phyloP scores from a whole-genome alignment of 2,888 invertebrate species.

The Agrotis ipsilon region DNA sequence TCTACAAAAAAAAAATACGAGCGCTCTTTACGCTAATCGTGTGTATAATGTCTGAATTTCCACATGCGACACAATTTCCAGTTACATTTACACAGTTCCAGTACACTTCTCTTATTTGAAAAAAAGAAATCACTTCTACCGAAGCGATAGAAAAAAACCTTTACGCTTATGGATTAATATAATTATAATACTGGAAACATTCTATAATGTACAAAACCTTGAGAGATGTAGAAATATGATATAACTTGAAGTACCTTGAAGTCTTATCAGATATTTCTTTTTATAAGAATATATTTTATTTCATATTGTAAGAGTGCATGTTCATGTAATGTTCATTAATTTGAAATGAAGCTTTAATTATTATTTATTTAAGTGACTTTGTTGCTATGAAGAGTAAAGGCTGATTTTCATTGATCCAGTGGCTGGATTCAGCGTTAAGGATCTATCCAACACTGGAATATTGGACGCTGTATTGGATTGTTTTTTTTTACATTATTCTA shows the following conservation, averaged over 20 bases:
- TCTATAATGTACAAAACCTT: slow-evolving; percentile 21
- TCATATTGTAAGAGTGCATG: slow-evolving; percentile 14
- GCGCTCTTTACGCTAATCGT: too few relatives aligned
- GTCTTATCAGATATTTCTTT: slow-evolving; percentile 8
- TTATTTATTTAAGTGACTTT: background rate
- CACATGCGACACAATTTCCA: too few relatives aligned
- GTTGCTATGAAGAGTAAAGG: background rate
- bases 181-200: background rate
- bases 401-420: too few relatives aligned
- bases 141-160: background rate
- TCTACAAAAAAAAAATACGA: background rate
- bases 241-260: slow-evolving; percentile 26
- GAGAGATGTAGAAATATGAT: slow-evolving; percentile 34
- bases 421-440: too few relatives aligned
- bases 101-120: too few relatives aligned
- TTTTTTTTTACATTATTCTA: too few relatives aligned
- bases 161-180: too few relatives aligned
- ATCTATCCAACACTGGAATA: too few relatives aligned
- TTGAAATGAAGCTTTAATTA: background rate
- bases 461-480: too few relatives aligned
- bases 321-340: slow-evolving; percentile 4
- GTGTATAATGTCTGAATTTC: too few relatives aligned
- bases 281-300: slow-evolving; percentile 14
- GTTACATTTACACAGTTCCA: too few relatives aligned
- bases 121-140: too few relatives aligned